Evolutionary conservation across 64 coral and sea anemone genomes (phyloP), one percentile per base, ranked within the genome.

Genomic region (Exaiptasia diaphana): DNA sequence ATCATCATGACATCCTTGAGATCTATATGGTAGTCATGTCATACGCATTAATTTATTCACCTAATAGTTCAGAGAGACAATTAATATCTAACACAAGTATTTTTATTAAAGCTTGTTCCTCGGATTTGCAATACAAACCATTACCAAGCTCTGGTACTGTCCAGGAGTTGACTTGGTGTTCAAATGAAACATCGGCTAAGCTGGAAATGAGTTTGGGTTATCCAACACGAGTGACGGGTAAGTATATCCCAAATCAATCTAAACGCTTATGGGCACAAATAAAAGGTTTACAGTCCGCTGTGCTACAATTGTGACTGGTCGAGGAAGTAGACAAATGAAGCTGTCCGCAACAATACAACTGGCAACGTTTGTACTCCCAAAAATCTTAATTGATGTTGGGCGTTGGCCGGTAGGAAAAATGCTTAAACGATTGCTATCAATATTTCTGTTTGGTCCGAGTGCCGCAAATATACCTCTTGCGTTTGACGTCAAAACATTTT

Each of bases 41-140:
- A 36, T 3, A 23, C 27, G n/a, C 17, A 62, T 9, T 1, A 7
- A 31, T 23, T 14, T 27, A 14, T 31, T 62, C 43, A 46, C 43
- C n/a, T n/a, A 46, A 15, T 46, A 46, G 5, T 6, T 46, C 43
- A 46, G 6, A 7, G 5, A 7, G 6, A 46, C 43, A 46, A 6
- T 46, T 6, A 7, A 46, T 46, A 46, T 46, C 43, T 46, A 15
- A 7, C 43, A 46, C 43, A 46, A 6, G 5, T 3, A n/a, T 37
- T 3, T 42, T 12, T 85, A 49, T 43, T 59, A 30, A 20, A 85
- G 82, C 68, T 10, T 85, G 82, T 30, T 85, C 82, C 49, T 85
- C 69, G 2, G 68, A 74, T 17, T 56, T 85, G 8, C n/a, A n/a
- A 48, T 74, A 74, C 15, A 50, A 17, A 6, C 68, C 69, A 0